phyloP scores from a whole-genome alignment of 2,888 invertebrate genomes.

The Coelopa pilipes region DNA sequence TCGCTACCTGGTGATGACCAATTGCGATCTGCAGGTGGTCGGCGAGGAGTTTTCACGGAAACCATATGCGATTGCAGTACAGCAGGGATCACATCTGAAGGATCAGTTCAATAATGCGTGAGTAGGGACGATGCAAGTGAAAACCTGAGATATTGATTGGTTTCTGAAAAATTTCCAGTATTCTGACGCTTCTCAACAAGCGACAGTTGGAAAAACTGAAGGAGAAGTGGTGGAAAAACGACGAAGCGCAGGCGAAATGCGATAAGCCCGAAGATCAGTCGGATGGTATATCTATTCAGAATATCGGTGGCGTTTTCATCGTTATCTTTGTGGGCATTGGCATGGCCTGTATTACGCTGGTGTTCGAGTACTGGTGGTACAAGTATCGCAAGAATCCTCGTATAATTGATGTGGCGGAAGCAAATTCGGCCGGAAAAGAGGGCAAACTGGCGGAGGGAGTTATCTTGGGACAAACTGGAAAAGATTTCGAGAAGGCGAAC shows the following conservation, averaged over 20 bases:
- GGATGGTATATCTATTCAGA: constrained; percentile 97
- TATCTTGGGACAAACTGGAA: constrained; percentile 60
- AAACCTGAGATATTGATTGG: background rate
- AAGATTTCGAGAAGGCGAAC: constrained; percentile 61
- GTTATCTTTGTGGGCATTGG: constrained; percentile 96
- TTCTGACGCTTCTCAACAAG: constrained; percentile 91
- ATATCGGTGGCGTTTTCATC: constrained; percentile 98
- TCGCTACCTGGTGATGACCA: constrained; percentile 68
- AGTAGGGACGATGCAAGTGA: constrained; percentile 63
- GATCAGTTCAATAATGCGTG: constrained; percentile 96
- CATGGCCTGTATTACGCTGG: constrained; percentile 88
- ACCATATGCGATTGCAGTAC: constrained; percentile 96
- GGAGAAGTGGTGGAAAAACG: constrained; percentile 96
- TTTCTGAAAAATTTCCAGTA: constrained; percentile 71
- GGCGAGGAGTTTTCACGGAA: constrained; percentile 98
- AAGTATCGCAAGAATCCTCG: constrained; percentile 76
- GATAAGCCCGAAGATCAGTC: constrained; percentile 92
- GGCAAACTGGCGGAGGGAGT: constrained; percentile 60
- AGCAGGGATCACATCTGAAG: constrained; percentile 93
- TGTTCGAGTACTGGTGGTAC: constrained; percentile 95
- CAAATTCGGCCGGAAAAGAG: constrained; percentile 49
- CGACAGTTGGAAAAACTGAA: constrained; percentile 92
- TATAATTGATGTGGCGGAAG: constrained; percentile 74
- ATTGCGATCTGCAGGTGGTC: constrained; percentile 83
- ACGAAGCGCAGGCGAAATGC: constrained; percentile 80